phyloP scores from a whole-genome alignment of 1,140 invertebrate genomes.

The Tyrophagus putrescentiae region DNA sequence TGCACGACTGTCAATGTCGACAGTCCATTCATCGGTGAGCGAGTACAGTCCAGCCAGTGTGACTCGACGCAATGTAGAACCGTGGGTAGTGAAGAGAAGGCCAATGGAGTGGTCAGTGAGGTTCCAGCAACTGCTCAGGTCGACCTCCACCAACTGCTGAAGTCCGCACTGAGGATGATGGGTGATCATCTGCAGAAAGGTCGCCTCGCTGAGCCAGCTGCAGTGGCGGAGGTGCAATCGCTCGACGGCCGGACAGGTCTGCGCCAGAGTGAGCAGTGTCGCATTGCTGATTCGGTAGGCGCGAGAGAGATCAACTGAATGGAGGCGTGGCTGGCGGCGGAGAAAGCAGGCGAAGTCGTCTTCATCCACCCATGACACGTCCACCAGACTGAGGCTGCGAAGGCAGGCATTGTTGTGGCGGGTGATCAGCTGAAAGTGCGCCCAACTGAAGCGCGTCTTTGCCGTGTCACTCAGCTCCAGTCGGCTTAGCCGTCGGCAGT shows the following conservation, averaged over 20 bases:
- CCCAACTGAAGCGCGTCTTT: neutral
- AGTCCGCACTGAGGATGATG: too few species aligned
- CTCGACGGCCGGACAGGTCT: neutral
- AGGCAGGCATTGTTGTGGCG: neutral
- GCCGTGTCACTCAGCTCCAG: neutral
- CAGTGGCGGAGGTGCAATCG: neutral
- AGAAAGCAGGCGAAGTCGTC: neutral
- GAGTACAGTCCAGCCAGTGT: neutral
- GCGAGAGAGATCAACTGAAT: neutral
- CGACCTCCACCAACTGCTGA: neutral
- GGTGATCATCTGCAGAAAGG: neutral
- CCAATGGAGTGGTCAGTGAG: neutral
- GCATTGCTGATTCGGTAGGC: neutral
- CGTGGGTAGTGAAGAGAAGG: neutral
- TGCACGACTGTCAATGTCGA: neutral
- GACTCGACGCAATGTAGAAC: neutral
- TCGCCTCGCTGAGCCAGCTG: neutral
- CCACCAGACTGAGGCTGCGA: neutral
- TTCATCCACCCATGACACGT: neutral
- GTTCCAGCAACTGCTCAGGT: slow-evolving; percentile 10
- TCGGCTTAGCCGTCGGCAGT: neutral
- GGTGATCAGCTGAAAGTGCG: neutral
- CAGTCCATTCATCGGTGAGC: neutral
- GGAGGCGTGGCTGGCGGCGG: neutral
- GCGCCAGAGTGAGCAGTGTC: neutral